Conservation (phyloP, 2,888 invertebrate species). For the Microctonus aethiopoides region DNA sequence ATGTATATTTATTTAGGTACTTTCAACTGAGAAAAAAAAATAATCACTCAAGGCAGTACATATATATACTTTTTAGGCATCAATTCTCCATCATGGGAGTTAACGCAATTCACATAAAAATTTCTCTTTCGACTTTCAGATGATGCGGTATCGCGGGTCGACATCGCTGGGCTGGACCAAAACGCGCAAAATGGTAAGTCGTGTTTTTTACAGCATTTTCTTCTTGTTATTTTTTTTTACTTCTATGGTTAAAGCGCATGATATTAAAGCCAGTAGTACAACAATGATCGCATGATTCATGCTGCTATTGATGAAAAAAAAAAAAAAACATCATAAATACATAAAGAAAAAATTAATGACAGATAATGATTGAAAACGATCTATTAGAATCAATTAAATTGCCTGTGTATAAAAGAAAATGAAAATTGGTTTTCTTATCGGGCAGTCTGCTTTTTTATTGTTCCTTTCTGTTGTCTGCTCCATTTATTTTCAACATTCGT, state of each 20-base stretch:
- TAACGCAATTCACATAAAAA: neutral
- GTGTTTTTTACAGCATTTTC: neutral
- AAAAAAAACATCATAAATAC: neutral
- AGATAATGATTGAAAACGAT: neutral
- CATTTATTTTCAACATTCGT: constrained; percentile 12
- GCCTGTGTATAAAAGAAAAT: neutral
- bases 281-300: constrained; percentile 14
- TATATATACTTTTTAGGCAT: neutral
- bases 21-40: neutral
- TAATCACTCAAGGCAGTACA: neutral
- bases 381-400: neutral
- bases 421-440: constrained; percentile 23
- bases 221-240: neutral
- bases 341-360: neutral
- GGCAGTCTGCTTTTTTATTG: constrained; percentile 11
- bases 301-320: neutral
- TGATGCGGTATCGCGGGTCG: constrained; percentile 22
- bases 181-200: constrained; percentile 13
- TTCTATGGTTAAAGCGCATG: constrained; percentile 9
- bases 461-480: constrained; percentile 20
- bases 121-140: constrained; percentile 43
- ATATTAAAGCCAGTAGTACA: constrained; percentile 5
- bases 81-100: constrained; percentile 14
- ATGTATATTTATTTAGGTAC: neutral
- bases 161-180: neutral